Base-by-base conservation (phyloP, 2,888 invertebrate species). In the Lathronympha strigana region DNA sequence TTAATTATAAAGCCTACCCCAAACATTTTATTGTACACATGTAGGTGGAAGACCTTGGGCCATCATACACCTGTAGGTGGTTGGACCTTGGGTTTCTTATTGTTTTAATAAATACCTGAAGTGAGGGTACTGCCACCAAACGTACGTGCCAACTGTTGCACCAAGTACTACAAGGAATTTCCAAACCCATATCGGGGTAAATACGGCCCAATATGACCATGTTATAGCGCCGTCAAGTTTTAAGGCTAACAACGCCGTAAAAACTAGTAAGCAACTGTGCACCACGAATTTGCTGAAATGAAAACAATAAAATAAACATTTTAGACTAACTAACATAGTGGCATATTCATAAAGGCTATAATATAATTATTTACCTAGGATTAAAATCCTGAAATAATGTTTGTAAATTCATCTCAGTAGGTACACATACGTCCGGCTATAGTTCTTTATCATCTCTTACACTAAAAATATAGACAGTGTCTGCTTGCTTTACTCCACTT, bases 141-240 rank as follows among this genome's bases (percentile, higher is more conserved):
- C 96, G 81, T 97, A 96, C 74, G 97, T 97, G 57, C 99, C 99
- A 66, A 98, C 94, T 51, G 96, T 94, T 45, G 98, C 98, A 67
- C 99, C 99, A 61, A 95, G 81, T 43, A 99, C 95, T 15, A 98
- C 98, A 82, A 98, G 93, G 69, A 95, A 94, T 84, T 99, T 99
- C 98, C 99, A 99, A 74, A 98, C 94, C 98, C 98, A 99, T 81
- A 99, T 95, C 57, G 99, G 99, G 19, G 96, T 94, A 87, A 99
- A 99, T 47, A 99, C 96, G 6, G 97, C 95, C 98, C 98, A 99
- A 88, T 96, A 99, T 53, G 97, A 98, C 97, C 98, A 98, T 81
- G 96, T 94, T 81, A 97, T 95, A 68, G 94, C 94, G 70, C 95
- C 95, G 92, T 99, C 99, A 74, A 98, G 93, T 77, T 97, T 95